phyloP scores from a whole-genome alignment of 2,888 invertebrate species.

The Coleophora flavipennella region DNA sequence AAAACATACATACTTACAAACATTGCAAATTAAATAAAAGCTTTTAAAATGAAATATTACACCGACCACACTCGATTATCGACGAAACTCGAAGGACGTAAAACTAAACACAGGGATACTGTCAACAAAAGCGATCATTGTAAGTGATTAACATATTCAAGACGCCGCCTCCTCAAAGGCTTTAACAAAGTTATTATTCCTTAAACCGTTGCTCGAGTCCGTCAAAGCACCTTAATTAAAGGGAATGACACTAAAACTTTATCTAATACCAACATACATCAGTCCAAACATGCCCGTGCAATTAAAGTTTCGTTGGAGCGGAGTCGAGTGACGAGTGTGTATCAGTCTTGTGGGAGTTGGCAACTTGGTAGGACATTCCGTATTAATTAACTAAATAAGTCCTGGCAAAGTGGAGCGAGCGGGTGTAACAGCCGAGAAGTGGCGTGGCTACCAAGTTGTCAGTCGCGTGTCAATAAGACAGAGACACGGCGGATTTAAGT shows the following conservation, averaged over 20 bases:
- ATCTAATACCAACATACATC: conserved; percentile 26
- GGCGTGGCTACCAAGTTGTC: conserved; percentile 45
- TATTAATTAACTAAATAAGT: conserved; percentile 73
- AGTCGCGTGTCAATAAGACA: conserved; percentile 72
- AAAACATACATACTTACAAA: too few species aligned
- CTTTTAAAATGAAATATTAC: too few species aligned
- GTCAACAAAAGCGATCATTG: too few species aligned
- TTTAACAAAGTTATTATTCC: conserved; percentile 7
- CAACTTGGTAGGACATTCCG: conserved; percentile 66
- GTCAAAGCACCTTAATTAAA: conserved; percentile 50
- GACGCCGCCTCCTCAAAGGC: too few species aligned
- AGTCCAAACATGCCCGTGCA: conserved; percentile 38
- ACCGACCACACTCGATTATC: too few species aligned
- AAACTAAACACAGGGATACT: too few species aligned
- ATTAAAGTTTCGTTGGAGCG: conserved; percentile 57
- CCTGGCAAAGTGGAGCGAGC: conserved; percentile 53
- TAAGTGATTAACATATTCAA: too few species aligned
- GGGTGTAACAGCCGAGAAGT: conserved; percentile 37
- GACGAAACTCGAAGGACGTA: too few species aligned
- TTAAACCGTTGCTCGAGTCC: conserved; percentile 18
- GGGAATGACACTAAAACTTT: conserved; percentile 31
- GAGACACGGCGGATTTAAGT: conserved; percentile 66
- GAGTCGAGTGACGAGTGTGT: conserved; percentile 49
- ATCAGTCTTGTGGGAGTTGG: conserved; percentile 55
- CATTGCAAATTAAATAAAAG: too few species aligned